phyloP scores from a whole-genome alignment of 2,797 vertebrate species.

The Pampus argenteus region DNA sequence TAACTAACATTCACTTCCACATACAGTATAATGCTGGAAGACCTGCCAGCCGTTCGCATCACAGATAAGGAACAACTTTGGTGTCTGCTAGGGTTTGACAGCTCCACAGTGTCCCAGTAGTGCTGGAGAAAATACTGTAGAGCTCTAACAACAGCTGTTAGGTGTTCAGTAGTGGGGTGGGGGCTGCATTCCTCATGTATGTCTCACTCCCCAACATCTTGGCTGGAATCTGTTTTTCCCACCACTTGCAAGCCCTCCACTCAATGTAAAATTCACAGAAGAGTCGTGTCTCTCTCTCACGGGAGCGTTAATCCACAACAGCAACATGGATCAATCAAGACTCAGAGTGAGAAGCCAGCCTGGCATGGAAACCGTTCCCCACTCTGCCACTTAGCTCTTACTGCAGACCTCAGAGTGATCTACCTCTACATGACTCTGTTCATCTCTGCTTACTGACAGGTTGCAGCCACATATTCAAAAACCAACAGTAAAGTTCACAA shows the following conservation, averaged over 20 bases:
- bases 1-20: background rate
- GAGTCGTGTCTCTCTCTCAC: slow-evolving; percentile 78
- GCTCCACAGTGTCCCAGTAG: slow-evolving; percentile 47
- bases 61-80: slow-evolving; percentile 40
- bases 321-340: slow-evolving; percentile 79
- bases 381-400: background rate
- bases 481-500: background rate
- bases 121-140: slow-evolving; percentile 67
- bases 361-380: slow-evolving; percentile 6
- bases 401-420: background rate
- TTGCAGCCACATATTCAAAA: background rate
- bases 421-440: background rate
- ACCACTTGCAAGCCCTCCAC: slow-evolving; percentile 87
- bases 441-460: background rate
- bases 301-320: slow-evolving; percentile 74
- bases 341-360: slow-evolving; percentile 20
- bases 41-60: slow-evolving; percentile 56
- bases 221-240: slow-evolving; percentile 89
- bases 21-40: background rate
- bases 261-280: slow-evolving; percentile 85
- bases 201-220: slow-evolving; percentile 88
- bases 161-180: slow-evolving; percentile 43
- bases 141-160: slow-evolving; percentile 90
- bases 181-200: slow-evolving; percentile 89
- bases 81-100: slow-evolving; percentile 59